These are phyloP conservation scores for Trypoxylon attenuatum DNA, from an alignment of 2,888 invertebrate species.

Conservation along the genomic window DNA sequence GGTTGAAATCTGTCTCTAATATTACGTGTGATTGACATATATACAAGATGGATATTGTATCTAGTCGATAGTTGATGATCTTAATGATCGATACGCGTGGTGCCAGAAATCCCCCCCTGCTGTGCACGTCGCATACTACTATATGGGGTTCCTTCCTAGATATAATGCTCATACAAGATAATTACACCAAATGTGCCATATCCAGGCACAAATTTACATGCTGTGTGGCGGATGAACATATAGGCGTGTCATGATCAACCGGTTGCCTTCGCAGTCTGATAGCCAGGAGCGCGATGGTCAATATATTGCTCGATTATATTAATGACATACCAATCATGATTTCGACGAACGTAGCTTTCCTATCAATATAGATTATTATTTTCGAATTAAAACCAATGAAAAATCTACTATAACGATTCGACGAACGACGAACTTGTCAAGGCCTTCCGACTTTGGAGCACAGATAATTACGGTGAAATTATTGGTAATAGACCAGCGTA, in stretches of 20 bases:
- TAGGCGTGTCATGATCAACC: constrained; percentile 49
- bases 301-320: constrained; percentile 44
- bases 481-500: constrained; percentile 25
- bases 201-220: constrained; percentile 46
- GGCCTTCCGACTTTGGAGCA: too few relatives aligned
- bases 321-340: constrained; percentile 22
- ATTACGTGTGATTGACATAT: neutral
- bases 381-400: too few relatives aligned
- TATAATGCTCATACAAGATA: constrained; percentile 41
- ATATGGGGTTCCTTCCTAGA: constrained; percentile 17
- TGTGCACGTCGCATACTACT: constrained; percentile 3
- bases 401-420: too few relatives aligned
- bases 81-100: neutral
- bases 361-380: neutral
- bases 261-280: constrained; percentile 30
- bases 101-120: neutral
- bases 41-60: too few relatives aligned
- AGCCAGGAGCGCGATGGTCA: constrained; percentile 33
- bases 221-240: constrained; percentile 28
- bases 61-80: neutral
- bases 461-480: too few relatives aligned
- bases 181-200: constrained; percentile 45
- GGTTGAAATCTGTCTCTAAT: neutral
- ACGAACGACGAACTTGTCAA: too few relatives aligned
- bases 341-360: neutral